Conservation (phyloP, 1,140 invertebrate species). For the Brachionus asplanchnoidis region DNA sequence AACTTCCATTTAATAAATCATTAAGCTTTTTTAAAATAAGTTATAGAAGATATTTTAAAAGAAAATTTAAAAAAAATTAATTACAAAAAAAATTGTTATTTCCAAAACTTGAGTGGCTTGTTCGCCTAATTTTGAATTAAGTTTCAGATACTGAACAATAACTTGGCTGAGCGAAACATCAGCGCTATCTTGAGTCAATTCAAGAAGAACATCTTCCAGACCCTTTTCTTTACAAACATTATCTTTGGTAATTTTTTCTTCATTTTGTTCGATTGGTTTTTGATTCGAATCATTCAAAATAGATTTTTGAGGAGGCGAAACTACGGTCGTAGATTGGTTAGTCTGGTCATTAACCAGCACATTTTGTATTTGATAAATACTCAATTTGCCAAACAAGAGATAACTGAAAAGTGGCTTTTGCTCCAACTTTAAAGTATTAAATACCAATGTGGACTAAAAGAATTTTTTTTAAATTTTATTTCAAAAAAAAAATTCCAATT, state of each 20-base stretch:
- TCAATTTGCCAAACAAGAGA: constrained; percentile 19
- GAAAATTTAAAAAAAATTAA: neutral
- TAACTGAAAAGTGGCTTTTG: neutral
- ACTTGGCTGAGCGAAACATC: neutral
- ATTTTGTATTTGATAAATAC: neutral
- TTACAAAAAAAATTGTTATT: constrained; percentile 3
- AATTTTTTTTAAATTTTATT: neutral
- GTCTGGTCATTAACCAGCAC: neutral
- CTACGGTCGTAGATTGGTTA: neutral
- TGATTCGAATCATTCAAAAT: neutral
- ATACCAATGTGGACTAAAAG: neutral
- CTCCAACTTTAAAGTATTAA: neutral
- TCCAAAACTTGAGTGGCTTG: neutral
- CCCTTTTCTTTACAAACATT: neutral
- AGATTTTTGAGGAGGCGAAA: neutral
- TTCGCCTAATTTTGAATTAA: neutral
- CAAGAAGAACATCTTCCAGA: neutral
- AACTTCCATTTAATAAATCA: neutral
- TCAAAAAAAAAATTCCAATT: too few relatives aligned
- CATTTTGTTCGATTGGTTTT: neutral
- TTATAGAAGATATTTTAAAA: neutral
- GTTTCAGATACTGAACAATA: constrained; percentile 1
- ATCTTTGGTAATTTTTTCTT: neutral
- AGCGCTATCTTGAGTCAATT: neutral
- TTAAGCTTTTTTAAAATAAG: neutral